Percentiles rank a stretch among this genome's conserved stretches.
These are phyloP conservation scores for Apodemia zela DNA, from an alignment of 2,888 invertebrate species.

Conservation along the genomic window DNA sequence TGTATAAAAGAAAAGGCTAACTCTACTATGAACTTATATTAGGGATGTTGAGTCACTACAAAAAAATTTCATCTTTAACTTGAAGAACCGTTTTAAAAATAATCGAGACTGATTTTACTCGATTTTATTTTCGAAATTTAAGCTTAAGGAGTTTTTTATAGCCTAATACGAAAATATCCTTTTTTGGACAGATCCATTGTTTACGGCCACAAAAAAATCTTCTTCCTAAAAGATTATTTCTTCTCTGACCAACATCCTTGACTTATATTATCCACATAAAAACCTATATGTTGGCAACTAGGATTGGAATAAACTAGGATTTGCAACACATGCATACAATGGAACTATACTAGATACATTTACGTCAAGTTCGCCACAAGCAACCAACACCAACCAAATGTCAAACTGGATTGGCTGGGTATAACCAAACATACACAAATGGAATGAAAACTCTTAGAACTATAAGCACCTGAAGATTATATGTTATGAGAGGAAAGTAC, in stretches of 20 bases:
- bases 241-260: background rate
- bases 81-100: background rate
- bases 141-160: background rate
- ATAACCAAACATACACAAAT: conserved; percentile 56
- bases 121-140: background rate
- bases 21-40: background rate
- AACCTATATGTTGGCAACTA: conserved; percentile 1
- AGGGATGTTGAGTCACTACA: background rate
- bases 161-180: background rate
- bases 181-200: background rate
- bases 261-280: conserved; percentile 4
- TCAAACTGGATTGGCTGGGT: background rate
- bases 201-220: background rate
- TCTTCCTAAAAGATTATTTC: background rate
- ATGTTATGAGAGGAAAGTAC: conserved; percentile 38
- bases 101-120: background rate
- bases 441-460: conserved; percentile 65
- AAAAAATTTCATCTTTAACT: background rate
- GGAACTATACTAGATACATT: conserved; percentile 1
- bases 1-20: background rate
- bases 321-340: conserved; percentile 10
- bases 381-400: conserved; percentile 10
- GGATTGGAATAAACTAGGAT: conserved; percentile 11
- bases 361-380: conserved; percentile 6
- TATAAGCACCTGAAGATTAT: conserved; percentile 75